A percentile compares a stretch with the other conserved stretches of the same genome.
Evolutionary conservation across 2,797 vertebrate species (phyloP).

Genomic region (Characodon lateralis): DNA sequence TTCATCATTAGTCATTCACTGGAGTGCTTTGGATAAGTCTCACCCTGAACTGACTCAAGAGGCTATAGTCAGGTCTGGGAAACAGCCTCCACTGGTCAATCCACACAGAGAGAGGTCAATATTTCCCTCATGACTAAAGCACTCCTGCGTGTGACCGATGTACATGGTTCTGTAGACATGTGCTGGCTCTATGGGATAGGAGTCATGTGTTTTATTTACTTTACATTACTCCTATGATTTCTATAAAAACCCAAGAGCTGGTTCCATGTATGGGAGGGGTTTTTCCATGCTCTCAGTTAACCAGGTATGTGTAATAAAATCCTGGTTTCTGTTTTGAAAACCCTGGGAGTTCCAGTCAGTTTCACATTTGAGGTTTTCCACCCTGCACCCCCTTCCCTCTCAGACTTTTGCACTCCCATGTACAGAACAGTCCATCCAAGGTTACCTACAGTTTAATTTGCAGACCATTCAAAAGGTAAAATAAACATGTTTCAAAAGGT

Average conservation of each 20-base stretch:
- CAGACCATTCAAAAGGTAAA: conserved; percentile 59
- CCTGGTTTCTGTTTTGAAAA: conserved; percentile 77
- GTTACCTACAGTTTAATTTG: conserved; percentile 59
- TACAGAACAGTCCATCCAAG: conserved; percentile 56
- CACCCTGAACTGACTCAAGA: conserved; percentile 29
- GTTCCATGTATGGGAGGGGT: conserved; percentile 49
- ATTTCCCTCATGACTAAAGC: conserved; percentile 42
- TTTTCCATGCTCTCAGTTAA: conserved; percentile 82
- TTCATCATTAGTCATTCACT: conserved; percentile 28
- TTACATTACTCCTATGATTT: conserved; percentile 73
- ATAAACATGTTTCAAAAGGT: conserved; percentile 60
- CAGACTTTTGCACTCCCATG: conserved; percentile 31
- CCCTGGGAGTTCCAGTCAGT: conserved; percentile 76
- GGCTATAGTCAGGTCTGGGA: conserved; percentile 33
- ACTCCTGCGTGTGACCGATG: conserved; percentile 65
- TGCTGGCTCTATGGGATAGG: conserved; percentile 45
- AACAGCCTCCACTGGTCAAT: conserved; percentile 25
- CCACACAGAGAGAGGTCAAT: conserved; percentile 29
- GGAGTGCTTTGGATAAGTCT: conserved; percentile 25
- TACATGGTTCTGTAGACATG: conserved; percentile 41
- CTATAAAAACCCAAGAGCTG: conserved; percentile 53
- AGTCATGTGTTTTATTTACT: conserved; percentile 61
- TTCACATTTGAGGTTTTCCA: conserved; percentile 70
- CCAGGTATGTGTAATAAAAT: conserved; percentile 84
- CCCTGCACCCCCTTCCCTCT: conserved; percentile 42